Evolutionary conservation across 2,113 vertebrate genomes (phyloP).

Genomic region (Brachionichthys hirsutus): DNA sequence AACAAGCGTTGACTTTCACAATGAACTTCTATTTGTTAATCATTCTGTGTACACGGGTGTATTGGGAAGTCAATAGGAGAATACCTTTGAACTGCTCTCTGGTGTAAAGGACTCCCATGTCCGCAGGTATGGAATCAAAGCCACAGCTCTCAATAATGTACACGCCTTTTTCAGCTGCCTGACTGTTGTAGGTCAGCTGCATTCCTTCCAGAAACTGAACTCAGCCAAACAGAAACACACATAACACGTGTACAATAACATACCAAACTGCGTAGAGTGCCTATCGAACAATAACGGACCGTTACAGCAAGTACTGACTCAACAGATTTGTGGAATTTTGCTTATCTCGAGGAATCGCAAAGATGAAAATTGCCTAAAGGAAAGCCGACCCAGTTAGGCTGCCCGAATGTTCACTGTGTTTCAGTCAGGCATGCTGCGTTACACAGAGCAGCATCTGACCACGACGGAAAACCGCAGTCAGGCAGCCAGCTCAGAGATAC

Average conservation of each 20-base stretch:
- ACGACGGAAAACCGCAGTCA: conserved; percentile 10
- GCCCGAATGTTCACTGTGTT: not conserved
- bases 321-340: not conserved
- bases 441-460: conserved; percentile 7
- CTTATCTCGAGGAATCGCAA: not conserved
- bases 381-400: not conserved
- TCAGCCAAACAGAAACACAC: conserved; percentile 30
- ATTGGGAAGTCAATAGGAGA: not conserved
- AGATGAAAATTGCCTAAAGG: not conserved
- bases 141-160: conserved; percentile 94
- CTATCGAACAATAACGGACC: too few relatives aligned
- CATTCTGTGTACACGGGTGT: not conserved
- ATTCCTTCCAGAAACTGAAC: conserved; percentile 90
- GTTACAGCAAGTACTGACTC: not conserved
- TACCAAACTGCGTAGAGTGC: not conserved
- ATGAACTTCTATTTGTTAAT: too few relatives aligned
- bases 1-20: not conserved
- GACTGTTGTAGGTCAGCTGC: conserved; percentile 85
- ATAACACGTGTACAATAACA: not conserved
- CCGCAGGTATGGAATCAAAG: conserved; percentile 95
- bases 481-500: conserved; percentile 13
- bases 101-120: conserved; percentile 92
- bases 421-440: not conserved
- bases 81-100: conserved; percentile 89
- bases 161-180: conserved; percentile 87